Evolutionary conservation across 2,113 vertebrate genomes (phyloP), one percentile per base, ranked within the genome.

Genomic region (Dicerorhinus sumatrensis): DNA sequence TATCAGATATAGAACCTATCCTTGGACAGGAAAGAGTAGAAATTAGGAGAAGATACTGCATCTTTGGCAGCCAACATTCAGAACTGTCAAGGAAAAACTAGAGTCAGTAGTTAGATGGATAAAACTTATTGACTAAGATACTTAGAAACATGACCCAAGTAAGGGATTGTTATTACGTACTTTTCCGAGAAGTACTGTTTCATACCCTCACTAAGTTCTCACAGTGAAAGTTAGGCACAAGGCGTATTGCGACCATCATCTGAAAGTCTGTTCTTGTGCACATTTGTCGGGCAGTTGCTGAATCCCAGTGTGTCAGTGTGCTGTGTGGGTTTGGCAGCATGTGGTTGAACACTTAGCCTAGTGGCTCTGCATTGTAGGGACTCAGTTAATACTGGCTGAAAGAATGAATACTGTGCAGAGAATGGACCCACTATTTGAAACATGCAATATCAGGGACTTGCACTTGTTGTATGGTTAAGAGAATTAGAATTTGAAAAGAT

Each of bases 71-170:
- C 67, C 60, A 42, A 8, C n/a, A 6, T 70, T 80, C 18, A 29
- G 42, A 91, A 86, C 91, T 63, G 46, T 88, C 46, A 95, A 91
- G 92, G 87, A 92, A 94, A 89, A 80, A 31, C 93, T 83, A 13
- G 48, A 46, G 21, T 90, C 42, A 72, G 48, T 79, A 46, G 51
- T 83, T 75, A 93, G 29, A 46, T 65, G 85, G 12, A 73, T 69
- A 60, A 91, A 69, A 90, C 27, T 58, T 81, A 18, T 5, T 73
- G 60, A 72, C 8, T 39, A 88, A 85, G 46, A 25, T 60, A 56
- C 31, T 67, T 89, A 42, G 6, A 91, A 67, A 33, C n/a, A 29
- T 79, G 67, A 89, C 84, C 60, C 46, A 42, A 27, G n/a, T 21
- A 60, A 67, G n/a, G 54, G 42, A 67, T 75, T 80, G 23, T 23